Evolutionary conservation across 2,113 vertebrate genomes (phyloP), one percentile per base, ranked within the genome.

Genomic region (Sebastes fasciatus): DNA sequence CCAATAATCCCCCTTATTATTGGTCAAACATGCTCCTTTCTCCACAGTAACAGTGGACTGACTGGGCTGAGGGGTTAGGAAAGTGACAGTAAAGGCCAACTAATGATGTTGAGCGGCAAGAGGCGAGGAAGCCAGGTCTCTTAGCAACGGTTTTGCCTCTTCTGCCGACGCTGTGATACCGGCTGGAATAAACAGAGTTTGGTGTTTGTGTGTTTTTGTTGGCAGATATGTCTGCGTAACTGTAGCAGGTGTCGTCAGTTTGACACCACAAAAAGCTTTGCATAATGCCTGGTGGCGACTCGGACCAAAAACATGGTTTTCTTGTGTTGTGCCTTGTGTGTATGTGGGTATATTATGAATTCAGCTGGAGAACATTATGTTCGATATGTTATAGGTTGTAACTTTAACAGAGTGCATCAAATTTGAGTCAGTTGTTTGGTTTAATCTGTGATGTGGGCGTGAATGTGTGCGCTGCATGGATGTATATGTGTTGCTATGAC

Each of bases 81-180:
- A 89, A 88, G 81, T 88, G 90, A 91, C 88, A 91, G 80, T 84
- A 91, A 90, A 93, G 89, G 89, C 89, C 85, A 85, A 72, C 81
- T 93, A 90, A 93, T 93, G 93, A 93, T 91, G 90, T 69, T 86
- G 84, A 90, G 79, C 64, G 1, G 79, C 70, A 71, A 88, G 69
- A 90, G 79, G 87, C 72, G 60, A 87, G 86, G 71, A 86, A 87
- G 69, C 73, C 74, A 62, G 77, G 92, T 94, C 91, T 91, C 93
- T 93, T 93, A 94, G 93, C 93, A 94, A 94, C 92, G 88, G 90
- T 87, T 92, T 79, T 71, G 78, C 69, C 62, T 26, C 83, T 66
- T 80, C 75, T 76, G 83, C 76, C 26, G 21, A 75, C 71, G 14
- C 66, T 55, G 75, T 85, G 66, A 80, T 74, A 83, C 63, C 3